Conservation (phyloP, 2,888 invertebrate genomes). For the Suillia variegata region DNA sequence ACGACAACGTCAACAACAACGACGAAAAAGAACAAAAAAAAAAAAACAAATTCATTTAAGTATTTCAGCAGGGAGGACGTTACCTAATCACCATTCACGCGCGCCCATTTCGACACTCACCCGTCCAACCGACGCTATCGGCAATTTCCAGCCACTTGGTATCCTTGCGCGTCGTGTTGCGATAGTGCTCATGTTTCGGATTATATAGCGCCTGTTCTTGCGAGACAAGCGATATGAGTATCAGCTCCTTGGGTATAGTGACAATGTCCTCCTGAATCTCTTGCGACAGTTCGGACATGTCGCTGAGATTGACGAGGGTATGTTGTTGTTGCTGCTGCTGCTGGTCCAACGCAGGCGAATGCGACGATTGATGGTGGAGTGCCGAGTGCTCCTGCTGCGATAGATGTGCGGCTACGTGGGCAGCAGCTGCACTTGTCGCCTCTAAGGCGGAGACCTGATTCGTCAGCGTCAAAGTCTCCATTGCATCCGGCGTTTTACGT, state of each 20-base stretch:
- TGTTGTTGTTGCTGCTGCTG: constrained; percentile 28
- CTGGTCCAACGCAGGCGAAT: constrained; percentile 16
- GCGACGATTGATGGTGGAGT: constrained; percentile 7
- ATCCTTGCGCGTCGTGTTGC: constrained; percentile 50
- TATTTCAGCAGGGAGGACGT: background rate
- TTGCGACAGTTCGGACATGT: constrained; percentile 34
- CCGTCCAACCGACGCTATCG: constrained; percentile 49
- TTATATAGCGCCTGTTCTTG: constrained; percentile 55
- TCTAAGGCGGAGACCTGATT: constrained; percentile 20
- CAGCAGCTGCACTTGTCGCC: constrained; percentile 23
- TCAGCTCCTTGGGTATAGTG: constrained; percentile 48
- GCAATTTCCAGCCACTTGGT: constrained; percentile 52
- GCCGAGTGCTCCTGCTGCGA: too few relatives aligned
- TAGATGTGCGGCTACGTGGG: too few relatives aligned
- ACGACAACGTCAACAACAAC: too few relatives aligned
- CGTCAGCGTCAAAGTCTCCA: constrained; percentile 37
- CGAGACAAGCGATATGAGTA: constrained; percentile 50
- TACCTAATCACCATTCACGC: background rate
- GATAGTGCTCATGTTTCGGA: constrained; percentile 52
- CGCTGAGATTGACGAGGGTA: constrained; percentile 38
- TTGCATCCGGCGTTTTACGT: constrained; percentile 13
- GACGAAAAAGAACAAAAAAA: background rate
- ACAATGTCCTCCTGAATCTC: constrained; percentile 39
- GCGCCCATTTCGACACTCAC: constrained; percentile 33
- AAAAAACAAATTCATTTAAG: background rate